These are phyloP conservation scores for Salticus scenicus DNA, from an alignment of 2,888 invertebrate genomes.

Conservation along the genomic window DNA sequence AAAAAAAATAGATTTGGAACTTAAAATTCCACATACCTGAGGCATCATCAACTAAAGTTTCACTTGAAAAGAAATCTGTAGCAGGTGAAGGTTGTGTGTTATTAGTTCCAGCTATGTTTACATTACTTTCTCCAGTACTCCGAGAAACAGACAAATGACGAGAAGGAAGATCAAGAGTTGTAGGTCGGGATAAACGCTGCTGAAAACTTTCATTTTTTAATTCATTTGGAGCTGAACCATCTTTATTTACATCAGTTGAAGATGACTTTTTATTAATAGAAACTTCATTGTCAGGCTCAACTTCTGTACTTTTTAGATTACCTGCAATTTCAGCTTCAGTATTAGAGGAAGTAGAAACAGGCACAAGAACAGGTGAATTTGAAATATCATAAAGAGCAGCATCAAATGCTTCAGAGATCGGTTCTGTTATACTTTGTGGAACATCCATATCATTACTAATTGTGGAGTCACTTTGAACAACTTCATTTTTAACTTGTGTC, in stretches of 20 bases:
- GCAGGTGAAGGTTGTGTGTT: neutral
- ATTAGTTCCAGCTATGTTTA: neutral
- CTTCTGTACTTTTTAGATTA: neutral
- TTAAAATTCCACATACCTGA: neutral
- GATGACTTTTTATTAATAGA: neutral
- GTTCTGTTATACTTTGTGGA: neutral
- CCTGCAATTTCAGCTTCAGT: neutral
- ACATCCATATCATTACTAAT: too few species aligned
- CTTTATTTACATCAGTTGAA: neutral
- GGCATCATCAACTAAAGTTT: neutral
- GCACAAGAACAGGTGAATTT: neutral
- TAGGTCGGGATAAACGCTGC: conserved; percentile 54
- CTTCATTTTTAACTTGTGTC: too few species aligned
- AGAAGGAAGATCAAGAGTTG: conserved; percentile 58
- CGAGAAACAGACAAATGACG: conserved; percentile 25
- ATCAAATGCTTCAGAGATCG: neutral
- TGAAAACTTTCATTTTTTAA: conserved; percentile 24
- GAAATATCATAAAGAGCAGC: neutral
- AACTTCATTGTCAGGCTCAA: neutral
- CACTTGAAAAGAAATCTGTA: neutral
- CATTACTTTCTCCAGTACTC: neutral
- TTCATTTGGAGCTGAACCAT: neutral
- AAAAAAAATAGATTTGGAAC: neutral
- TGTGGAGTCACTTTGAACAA: too few species aligned
- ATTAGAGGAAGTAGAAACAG: neutral